Percentiles rank a stretch among this genome's conserved stretches.
Conservation (phyloP, 2,797 vertebrate genomes). For the Thripadectes ignobilis region DNA sequence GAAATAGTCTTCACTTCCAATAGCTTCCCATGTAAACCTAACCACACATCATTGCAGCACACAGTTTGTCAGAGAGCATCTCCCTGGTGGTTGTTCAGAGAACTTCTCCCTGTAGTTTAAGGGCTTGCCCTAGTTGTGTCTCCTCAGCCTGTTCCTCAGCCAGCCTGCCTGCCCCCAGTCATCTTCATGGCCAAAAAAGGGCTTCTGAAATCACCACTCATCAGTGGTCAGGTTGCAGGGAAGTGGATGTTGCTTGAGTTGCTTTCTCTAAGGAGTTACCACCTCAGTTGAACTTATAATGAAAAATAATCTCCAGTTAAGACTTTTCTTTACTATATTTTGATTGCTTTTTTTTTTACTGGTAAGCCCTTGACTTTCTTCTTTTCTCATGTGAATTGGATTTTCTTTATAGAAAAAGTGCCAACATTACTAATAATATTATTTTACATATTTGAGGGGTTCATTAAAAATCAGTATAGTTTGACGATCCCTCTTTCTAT, state of each 20-base stretch:
- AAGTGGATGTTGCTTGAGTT: not conserved
- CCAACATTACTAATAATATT: not conserved
- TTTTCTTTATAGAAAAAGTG: not conserved
- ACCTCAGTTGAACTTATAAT: not conserved
- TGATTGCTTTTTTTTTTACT: not conserved
- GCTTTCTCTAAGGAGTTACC: not conserved
- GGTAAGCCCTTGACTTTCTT: not conserved
- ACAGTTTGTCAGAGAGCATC: not conserved
- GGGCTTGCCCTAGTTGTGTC: not conserved
- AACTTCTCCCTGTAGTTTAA: not conserved
- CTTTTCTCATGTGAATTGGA: not conserved
- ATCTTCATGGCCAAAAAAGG: not conserved
- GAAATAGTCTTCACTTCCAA: not conserved
- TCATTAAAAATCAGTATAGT: slow-evolving; percentile 22
- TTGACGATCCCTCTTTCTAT: slow-evolving; percentile 19
- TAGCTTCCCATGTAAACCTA: not conserved
- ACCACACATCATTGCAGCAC: not conserved
- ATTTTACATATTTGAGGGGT: not conserved
- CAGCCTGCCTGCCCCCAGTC: not conserved
- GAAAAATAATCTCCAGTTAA: not conserved
- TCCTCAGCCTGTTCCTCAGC: not conserved
- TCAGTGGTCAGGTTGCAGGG: not conserved
- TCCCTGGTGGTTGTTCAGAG: not conserved
- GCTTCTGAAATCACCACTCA: not conserved
- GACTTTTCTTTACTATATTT: not conserved